These are phyloP conservation scores for Teleogryllus oceanicus DNA, from an alignment of 2,888 invertebrate genomes.

Conservation along the genomic window DNA sequence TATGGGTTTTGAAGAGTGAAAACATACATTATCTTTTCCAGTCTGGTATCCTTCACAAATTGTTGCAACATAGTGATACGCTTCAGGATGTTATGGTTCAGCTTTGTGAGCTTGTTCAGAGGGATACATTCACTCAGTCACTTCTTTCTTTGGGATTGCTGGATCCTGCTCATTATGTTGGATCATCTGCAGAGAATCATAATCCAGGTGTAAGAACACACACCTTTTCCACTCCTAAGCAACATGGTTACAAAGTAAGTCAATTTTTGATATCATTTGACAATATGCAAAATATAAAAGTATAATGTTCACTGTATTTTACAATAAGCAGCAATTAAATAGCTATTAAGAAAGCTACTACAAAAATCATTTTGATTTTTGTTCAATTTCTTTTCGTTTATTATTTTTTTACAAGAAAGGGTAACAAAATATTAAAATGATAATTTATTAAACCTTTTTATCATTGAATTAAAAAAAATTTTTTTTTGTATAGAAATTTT, in stretches of 20 bases:
- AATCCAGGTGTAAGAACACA: slow-evolving; percentile 43
- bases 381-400: no score
- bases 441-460: no score
- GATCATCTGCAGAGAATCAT: slow-evolving; percentile 39
- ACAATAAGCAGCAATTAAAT: no score
- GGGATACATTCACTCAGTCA: slow-evolving; percentile 60
- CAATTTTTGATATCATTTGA: neutral
- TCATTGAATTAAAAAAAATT: no score
- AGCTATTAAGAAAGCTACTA: no score
- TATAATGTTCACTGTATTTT: neutral
- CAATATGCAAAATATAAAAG: neutral
- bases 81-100: slow-evolving; percentile 53
- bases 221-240: slow-evolving; percentile 36
- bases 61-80: slow-evolving; percentile 51
- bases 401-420: no score
- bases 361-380: no score
- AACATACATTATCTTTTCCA: slow-evolving; percentile 41
- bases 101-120: slow-evolving; percentile 58
- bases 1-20: neutral
- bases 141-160: slow-evolving; percentile 56
- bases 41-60: slow-evolving; percentile 54
- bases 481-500: no score
- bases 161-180: slow-evolving; percentile 43
- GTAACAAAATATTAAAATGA: no score
- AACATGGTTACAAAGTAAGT: slow-evolving; percentile 40